Evolutionary conservation across 1,140 invertebrate genomes (phyloP).

Genomic region (Drosophila sulfurigaster): DNA sequence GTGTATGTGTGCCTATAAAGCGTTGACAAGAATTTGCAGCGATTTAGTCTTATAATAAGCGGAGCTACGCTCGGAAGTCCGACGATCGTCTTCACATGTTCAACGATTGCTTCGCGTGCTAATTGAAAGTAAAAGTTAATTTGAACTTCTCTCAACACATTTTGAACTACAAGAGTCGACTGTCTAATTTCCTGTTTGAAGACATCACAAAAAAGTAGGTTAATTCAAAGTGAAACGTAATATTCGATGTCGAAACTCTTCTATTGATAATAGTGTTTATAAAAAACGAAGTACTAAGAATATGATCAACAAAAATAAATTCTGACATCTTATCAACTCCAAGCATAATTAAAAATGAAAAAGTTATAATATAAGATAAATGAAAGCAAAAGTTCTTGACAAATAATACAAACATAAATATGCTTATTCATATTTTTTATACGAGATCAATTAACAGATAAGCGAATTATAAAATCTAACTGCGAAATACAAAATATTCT

Average conservation of each 20-base stretch:
- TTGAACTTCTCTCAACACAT: background rate
- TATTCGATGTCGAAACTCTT: no score
- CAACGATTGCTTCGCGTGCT: background rate
- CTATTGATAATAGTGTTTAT: background rate
- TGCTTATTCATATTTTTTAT: background rate
- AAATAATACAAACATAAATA: background rate
- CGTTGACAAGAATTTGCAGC: slow-evolving; percentile 69
- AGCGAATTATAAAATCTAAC: background rate
- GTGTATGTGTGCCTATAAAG: slow-evolving; percentile 71
- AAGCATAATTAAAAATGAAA: no score
- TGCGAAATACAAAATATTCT: background rate
- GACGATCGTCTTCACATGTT: background rate
- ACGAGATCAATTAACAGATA: slow-evolving; percentile 9
- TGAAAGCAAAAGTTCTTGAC: background rate
- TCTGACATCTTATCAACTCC: no score
- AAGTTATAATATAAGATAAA: background rate
- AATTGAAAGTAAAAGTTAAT: slow-evolving; percentile 18
- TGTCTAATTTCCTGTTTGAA: slow-evolving; percentile 24
- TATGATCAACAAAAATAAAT: background rate
- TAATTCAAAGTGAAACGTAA: slow-evolving; percentile 3
- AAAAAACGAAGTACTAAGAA: background rate
- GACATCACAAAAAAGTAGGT: slow-evolving; percentile 31
- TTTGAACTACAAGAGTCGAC: background rate
- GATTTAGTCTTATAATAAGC: slow-evolving; percentile 71
- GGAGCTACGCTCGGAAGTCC: slow-evolving; percentile 37